Percentiles rank a stretch among this genome's conserved stretches.
phyloP scores from a whole-genome alignment of 2,113 vertebrate species.

The Poecilia latipinna region DNA sequence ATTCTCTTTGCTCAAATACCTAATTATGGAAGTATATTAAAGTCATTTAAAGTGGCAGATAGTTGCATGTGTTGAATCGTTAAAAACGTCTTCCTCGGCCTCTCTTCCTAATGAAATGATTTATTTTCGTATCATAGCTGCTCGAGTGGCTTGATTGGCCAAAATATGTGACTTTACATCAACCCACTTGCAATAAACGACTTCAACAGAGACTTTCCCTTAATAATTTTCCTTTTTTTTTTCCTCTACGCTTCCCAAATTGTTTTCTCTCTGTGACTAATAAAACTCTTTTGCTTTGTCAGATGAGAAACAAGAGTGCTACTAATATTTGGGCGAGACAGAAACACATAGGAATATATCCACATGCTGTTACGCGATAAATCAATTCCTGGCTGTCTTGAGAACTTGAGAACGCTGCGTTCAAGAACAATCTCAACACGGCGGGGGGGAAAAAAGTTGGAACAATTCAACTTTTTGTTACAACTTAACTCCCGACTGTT shows the following conservation, averaged over 20 bases:
- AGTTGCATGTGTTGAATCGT: not conserved
- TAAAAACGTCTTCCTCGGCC: not conserved
- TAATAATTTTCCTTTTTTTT: not conserved
- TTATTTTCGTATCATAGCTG: not conserved
- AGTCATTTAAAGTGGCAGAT: not conserved
- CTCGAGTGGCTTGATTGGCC: not conserved
- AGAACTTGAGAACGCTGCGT: not conserved
- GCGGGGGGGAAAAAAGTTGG: not conserved
- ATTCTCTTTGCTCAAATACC: too few relatives aligned
- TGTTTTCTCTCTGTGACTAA: too few relatives aligned
- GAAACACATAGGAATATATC: not conserved
- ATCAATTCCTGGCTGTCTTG: not conserved
- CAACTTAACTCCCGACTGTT: not conserved
- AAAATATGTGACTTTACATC: not conserved
- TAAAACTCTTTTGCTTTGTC: not conserved
- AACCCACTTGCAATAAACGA: not conserved
- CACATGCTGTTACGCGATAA: not conserved
- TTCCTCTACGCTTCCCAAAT: too few relatives aligned
- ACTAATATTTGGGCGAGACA: not conserved
- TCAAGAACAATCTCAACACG: not conserved
- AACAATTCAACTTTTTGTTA: conserved; percentile 26
- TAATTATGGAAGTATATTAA: too few relatives aligned
- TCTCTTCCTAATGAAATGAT: not conserved
- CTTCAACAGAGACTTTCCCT: not conserved
- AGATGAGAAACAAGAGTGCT: too few relatives aligned